Evolutionary conservation across 2,888 invertebrate species (phyloP), one percentile per base, ranked within the genome.

Genomic region (Penaeus monodon): DNA sequence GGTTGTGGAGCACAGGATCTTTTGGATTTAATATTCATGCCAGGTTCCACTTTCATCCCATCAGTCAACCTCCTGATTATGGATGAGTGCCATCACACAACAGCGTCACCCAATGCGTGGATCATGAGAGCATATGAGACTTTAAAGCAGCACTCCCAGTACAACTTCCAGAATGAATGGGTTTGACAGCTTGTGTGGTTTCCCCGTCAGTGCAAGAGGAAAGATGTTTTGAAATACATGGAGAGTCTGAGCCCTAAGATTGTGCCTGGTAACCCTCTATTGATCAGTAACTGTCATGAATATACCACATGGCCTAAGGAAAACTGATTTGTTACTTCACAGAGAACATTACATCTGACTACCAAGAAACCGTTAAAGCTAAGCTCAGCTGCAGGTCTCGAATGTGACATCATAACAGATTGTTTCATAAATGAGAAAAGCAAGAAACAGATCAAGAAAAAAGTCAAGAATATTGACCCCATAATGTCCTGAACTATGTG

Each of bases 41-140:
- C 17, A 65, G 65, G 27, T 22, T 90, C 68, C 83, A 3, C 93
- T 97, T 90, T 91, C n/a, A n/a, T n/a, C n/a, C n/a, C 92, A 4
- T 93, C 94, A 74, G 94, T 97, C 24, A 97, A 96, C 92, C 93
- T 99, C 63, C 92, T 98, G 20, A 95, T 99, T 88, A 95, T 99
- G 91, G 99, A 99, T 92, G 99, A 99, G 92, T 99, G 99, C 91
- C 99, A 99, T 92, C 95, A 96, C 91, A 97, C 95, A 0, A 95
- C 96, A 0, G 94, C 94, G 95, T 86, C 97, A 98, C 92, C 95
- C 97, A 0, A 98, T 97, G 96, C 93, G 96, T 29, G 93, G 88
- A 94, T 97, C 20, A 96, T 81, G 91, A 92, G 90, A 91, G 91
- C 12, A 91, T 89, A 86, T 76, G 82, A 78, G 14, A 3, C 17